phyloP scores from a whole-genome alignment of 2,888 invertebrate species.

The Linnaemya vulpina region DNA sequence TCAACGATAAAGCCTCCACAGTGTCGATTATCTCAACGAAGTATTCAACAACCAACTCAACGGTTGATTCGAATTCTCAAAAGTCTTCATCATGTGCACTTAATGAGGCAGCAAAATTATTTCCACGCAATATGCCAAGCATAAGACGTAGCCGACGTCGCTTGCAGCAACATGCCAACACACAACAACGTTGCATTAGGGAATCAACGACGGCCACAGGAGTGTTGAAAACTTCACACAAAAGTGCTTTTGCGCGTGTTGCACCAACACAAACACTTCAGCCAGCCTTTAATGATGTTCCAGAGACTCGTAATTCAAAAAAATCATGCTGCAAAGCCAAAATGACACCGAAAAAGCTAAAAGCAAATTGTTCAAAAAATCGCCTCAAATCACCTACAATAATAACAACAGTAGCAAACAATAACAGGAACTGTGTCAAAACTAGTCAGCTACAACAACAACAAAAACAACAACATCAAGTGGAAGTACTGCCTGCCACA shows the following conservation, averaged over 20 bases:
- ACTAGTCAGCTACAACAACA: constrained; percentile 59
- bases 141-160: constrained; percentile 79
- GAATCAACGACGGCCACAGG: constrained; percentile 50
- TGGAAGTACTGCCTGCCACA: constrained; percentile 17
- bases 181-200: constrained; percentile 63
- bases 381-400: constrained; percentile 56
- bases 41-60: constrained; percentile 71
- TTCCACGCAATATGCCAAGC: constrained; percentile 82
- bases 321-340: constrained; percentile 70
- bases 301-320: constrained; percentile 56
- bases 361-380: constrained; percentile 76
- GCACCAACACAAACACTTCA: constrained; percentile 60
- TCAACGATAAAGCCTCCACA: constrained; percentile 70
- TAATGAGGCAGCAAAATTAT: constrained; percentile 78
- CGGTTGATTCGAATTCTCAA: constrained; percentile 76
- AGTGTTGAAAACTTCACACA: constrained; percentile 60
- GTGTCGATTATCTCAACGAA: constrained; percentile 61
- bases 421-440: constrained; percentile 38
- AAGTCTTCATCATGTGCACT: constrained; percentile 74
- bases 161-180: constrained; percentile 65
- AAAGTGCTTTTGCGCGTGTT: constrained; percentile 67
- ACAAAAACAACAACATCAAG: constrained; percentile 9
- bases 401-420: background rate
- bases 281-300: constrained; percentile 50
- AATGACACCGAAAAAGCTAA: constrained; percentile 75